phyloP scores from a whole-genome alignment of 2,797 vertebrate species.

The Avahi laniger region DNA sequence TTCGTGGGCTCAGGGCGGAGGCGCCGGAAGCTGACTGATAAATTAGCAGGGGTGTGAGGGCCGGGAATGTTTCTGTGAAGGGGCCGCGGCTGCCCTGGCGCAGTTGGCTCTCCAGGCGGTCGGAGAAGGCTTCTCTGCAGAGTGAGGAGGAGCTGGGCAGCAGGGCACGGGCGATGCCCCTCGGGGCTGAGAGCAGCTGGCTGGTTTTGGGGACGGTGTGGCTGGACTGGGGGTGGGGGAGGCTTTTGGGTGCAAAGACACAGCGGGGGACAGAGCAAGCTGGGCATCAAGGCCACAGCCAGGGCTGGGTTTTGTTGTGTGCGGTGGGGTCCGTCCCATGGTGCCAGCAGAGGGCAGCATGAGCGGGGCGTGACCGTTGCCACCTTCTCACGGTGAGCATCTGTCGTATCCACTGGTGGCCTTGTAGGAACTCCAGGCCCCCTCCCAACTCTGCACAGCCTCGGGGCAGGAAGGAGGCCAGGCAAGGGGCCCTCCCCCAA shows the following conservation, averaged over 20 bases:
- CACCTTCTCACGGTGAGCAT: accelerated
- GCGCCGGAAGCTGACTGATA: accelerated
- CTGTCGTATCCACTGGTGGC: accelerated
- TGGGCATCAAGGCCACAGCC: not conserved
- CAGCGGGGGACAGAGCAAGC: too few relatives aligned
- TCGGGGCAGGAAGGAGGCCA: not conserved
- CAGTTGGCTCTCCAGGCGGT: not conserved
- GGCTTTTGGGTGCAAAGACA: not conserved
- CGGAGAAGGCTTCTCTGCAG: not conserved
- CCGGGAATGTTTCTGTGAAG: too few relatives aligned
- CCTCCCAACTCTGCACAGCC: not conserved
- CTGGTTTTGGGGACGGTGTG: not conserved
- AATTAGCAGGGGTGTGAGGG: accelerated
- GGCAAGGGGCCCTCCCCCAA: not conserved
- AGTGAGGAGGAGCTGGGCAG: not conserved
- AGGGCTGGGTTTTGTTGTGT: not conserved
- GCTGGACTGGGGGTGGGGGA: not conserved
- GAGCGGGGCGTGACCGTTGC: not conserved
- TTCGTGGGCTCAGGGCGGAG: too few relatives aligned
- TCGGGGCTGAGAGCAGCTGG: not conserved
- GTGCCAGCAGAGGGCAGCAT: not conserved
- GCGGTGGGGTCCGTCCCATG: accelerated
- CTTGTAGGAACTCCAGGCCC: not conserved
- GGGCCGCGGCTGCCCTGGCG: accelerated
- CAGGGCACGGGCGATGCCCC: too few relatives aligned